Evolutionary conservation across 2,888 invertebrate species (phyloP), one percentile per base, ranked within the genome.

Genomic region (Loripinus fragilis): DNA sequence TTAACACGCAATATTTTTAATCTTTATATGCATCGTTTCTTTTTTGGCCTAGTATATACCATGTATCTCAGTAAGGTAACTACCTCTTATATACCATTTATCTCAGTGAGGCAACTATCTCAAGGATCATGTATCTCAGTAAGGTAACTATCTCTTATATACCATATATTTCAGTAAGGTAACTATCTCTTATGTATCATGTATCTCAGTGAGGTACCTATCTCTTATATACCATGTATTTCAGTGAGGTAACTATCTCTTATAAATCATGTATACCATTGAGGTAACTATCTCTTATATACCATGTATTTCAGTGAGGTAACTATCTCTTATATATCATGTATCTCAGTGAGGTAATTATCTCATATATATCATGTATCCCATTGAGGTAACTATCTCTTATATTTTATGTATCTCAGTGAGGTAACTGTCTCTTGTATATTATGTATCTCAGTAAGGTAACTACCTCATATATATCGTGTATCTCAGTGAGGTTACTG

Each of bases 381-480:
- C 38, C n/a, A 38, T n/a, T n/a, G n/a, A n/a, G 28, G 25, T 28
- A 38, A n/a, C 28, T 42, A 25, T n/a, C 0, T 0, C 28, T 25
- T 25, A 20, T 10, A 12, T 50, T 48, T n/a, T n/a, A 28, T 20
- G 33, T 42, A 38, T 42, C 42, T 45, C 10, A 41, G 30, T 0
- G 41, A 67, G 25, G 67, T 38, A 38, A 38, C 92, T 7, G 86
- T 90, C n/a, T 94, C 94, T 79, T 94, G 94, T 91, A 93, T 76
- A 88, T 93, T 8, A 89, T 91, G 85, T 94, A 93, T 79, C 88
- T 94, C 8, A 93, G 93, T 76, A 91, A 93, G 86, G 93, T 93
- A 70, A 15, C 7, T 38, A 38, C 38, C 5, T 38, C 12, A 8
- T 38, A 12, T 38, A 8, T 12, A 38, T 38, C 38, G 12, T 38